Evolutionary conservation across 2,888 invertebrate genomes (phyloP).

Genomic region (Orthosia gothica): DNA sequence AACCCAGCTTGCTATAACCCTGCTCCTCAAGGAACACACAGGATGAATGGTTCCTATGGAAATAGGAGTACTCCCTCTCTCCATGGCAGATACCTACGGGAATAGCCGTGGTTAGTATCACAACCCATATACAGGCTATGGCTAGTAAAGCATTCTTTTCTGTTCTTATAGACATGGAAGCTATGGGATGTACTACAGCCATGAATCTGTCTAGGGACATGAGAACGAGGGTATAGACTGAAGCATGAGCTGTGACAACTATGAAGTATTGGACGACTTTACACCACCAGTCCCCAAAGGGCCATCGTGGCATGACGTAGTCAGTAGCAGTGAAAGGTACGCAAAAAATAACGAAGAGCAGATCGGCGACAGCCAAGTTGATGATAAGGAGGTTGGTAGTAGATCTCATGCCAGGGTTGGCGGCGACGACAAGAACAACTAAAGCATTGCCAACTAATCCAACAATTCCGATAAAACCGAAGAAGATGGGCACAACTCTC

Average conservation of each 20-base stretch:
- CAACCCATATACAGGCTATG: conserved; percentile 95
- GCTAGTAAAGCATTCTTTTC: conserved; percentile 95
- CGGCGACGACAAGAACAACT: conserved; percentile 97
- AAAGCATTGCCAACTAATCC: conserved; percentile 97
- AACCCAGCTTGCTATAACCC: conserved; percentile 92
- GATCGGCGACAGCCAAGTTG: conserved; percentile 97
- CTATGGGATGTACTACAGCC: conserved; percentile 98
- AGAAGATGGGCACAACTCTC: conserved; percentile 95
- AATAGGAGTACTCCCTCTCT: conserved; percentile 93
- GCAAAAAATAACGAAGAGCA: conserved; percentile 98
- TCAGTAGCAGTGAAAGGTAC: conserved; percentile 98
- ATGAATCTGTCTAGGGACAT: conserved; percentile 98
- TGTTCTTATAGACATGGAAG: conserved; percentile 96
- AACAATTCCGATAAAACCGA: conserved; percentile 96
- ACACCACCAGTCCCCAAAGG: conserved; percentile 97
- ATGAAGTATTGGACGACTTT: conserved; percentile 97
- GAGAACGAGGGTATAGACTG: conserved; percentile 97
- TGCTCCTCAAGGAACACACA: conserved; percentile 93
- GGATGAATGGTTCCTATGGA: conserved; percentile 92
- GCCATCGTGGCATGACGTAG: conserved; percentile 97
- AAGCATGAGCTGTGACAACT: conserved; percentile 98
- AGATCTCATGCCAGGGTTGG: conserved; percentile 97
- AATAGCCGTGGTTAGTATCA: conserved; percentile 95
- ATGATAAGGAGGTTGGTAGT: conserved; percentile 98
- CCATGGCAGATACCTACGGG: conserved; percentile 95